Evolutionary conservation across 1,140 invertebrate genomes (phyloP).

Genomic region (Campoletis sonorensis): DNA sequence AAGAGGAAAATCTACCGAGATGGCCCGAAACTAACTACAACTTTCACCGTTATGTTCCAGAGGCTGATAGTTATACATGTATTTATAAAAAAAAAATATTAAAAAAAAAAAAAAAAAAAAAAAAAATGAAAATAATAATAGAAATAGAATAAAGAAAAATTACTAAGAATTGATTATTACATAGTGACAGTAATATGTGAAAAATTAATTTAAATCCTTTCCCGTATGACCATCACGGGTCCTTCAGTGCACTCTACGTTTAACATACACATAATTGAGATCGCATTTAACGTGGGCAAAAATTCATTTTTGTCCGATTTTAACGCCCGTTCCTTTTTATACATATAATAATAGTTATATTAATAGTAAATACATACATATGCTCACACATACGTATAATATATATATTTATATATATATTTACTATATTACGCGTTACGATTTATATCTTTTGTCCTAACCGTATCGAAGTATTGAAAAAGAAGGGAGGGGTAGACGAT

Average conservation of each 20-base stretch:
- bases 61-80: slow-evolving; percentile 10
- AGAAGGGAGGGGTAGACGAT: background rate
- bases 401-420: no score
- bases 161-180: background rate
- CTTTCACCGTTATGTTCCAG: slow-evolving; percentile 3
- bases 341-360: background rate
- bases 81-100: slow-evolving; percentile 33
- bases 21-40: slow-evolving; percentile 22
- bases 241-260: background rate
- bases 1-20: slow-evolving; percentile 5
- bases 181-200: background rate
- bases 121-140: slow-evolving; percentile 1
- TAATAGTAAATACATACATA: no score
- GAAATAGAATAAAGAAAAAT: background rate
- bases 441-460: background rate
- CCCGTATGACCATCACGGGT: background rate
- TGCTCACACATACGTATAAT: background rate
- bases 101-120: no score
- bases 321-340: background rate
- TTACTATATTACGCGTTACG: slow-evolving; percentile 10
- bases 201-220: background rate
- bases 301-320: slow-evolving; percentile 20
- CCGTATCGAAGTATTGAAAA: background rate
- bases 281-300: slow-evolving; percentile 29
- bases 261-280: slow-evolving; percentile 38